Evolutionary conservation across 1,140 invertebrate species (phyloP), one percentile per base, ranked within the genome.

Genomic region (Drosophila lacteicornis): DNA sequence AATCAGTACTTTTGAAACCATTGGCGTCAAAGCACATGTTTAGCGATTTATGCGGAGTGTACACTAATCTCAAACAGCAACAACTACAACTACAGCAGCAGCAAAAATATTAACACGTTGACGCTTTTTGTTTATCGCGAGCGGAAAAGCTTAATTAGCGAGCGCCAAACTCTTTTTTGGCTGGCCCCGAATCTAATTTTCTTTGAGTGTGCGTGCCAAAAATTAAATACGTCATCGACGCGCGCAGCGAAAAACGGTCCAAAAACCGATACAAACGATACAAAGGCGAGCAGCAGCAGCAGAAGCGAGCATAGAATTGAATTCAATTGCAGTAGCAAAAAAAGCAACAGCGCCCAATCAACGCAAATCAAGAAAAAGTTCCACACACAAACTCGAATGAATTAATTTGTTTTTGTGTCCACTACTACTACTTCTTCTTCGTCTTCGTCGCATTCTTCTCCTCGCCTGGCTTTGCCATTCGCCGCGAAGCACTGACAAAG

Each of bases 191-290:
- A 79, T 55, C 75, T 40, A 22, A 79, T 75, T 71, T 79, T 79
- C 42, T 66, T 80, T 85, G 68, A 62, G 82, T 74, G 82, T 78
- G 80, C 80, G 75, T 82, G 75, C 75, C 75, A 73, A 73, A 63
- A 56, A 49, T 49, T 33, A 80, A 82, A 82, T 90, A 88, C 84
- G 84, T 88, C 84, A 88, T 90, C 85, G 85, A 88, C 80, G 80
- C 85, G 85, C 84, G 84, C 85, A 87, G 55, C 49, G 60, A 51
- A 73, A 77, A 67, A 15, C 33, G 25, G 30, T 61, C 43, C 43
- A 78, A 63, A 19, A 51, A 51, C 13, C 17, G 50, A 50, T 45
- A 68, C 19, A 68, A 45, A 67, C 25, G 65, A 19, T 19, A 19
- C 55, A 71, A 56, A 56, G 30, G 61, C 58, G 55, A 51, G 27